phyloP scores from a whole-genome alignment of 2,113 vertebrate species.

The Pteruthius melanotis region DNA sequence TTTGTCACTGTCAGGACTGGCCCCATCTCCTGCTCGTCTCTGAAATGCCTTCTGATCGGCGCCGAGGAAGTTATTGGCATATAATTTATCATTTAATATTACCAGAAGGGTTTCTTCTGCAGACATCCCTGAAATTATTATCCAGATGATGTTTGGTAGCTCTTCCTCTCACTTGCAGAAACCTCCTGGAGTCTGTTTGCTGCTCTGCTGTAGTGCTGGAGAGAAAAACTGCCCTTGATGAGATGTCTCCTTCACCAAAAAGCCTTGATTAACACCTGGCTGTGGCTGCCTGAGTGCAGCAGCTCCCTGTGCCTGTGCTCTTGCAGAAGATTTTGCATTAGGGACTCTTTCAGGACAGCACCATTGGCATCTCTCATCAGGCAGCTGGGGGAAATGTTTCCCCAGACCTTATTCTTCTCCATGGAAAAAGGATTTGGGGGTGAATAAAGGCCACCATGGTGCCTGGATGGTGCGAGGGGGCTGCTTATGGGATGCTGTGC shows the following conservation, averaged over 20 bases:
- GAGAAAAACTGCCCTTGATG: not conserved
- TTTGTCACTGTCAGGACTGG: slow-evolving; percentile 45
- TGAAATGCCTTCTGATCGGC: slow-evolving; percentile 38
- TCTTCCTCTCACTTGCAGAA: not conserved
- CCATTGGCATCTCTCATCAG: accelerated
- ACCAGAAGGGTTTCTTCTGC: slow-evolving; percentile 15
- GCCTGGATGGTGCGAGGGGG: not conserved
- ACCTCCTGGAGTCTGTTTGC: accelerated
- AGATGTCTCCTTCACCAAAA: accelerated
- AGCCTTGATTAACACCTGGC: not conserved
- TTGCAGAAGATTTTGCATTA: not conserved
- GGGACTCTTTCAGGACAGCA: not conserved
- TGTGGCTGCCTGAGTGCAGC: accelerated
- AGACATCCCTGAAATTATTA: not conserved
- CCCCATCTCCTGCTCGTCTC: slow-evolving; percentile 18
- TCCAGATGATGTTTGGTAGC: not conserved
- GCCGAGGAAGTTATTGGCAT: not conserved
- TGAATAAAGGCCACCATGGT: not conserved
- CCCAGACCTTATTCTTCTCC: not conserved
- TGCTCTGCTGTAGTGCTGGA: not conserved
- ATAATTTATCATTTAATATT: slow-evolving; percentile 37
- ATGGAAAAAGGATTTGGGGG: not conserved
- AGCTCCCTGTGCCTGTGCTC: not conserved
- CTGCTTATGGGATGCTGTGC: not conserved
- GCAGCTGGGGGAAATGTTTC: not conserved